phyloP scores from a whole-genome alignment of 2,797 vertebrate genomes.

The Muscicapa striata region DNA sequence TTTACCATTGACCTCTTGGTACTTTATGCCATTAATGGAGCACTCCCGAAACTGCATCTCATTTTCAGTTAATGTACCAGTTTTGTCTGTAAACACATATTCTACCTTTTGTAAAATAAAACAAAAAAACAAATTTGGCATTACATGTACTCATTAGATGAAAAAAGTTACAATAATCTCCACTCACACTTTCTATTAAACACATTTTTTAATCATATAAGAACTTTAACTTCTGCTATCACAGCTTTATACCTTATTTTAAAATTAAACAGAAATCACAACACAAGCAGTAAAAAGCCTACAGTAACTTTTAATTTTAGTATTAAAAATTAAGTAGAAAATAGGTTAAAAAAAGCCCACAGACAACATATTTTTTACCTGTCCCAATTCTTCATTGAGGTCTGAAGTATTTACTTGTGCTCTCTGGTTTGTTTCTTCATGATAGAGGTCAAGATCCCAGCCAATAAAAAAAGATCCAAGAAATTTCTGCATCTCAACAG shows the following conservation, averaged over 20 bases:
- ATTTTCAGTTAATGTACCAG: conserved; percentile 96
- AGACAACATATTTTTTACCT: conserved; percentile 73
- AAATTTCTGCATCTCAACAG: conserved; percentile 99
- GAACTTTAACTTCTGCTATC: neutral
- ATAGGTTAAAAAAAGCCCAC: neutral
- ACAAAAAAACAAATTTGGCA: neutral
- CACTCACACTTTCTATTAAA: neutral
- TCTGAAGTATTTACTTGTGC: conserved; percentile 99
- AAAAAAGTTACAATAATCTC: neutral
- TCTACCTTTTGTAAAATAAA: conserved; percentile 85
- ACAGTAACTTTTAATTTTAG: neutral
- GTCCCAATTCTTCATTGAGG: conserved; percentile 97
- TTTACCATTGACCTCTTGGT: conserved; percentile 92
- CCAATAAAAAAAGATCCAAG: conserved; percentile 97
- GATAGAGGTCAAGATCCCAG: conserved; percentile 98
- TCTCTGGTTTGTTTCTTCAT: conserved; percentile 93
- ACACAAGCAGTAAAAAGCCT: neutral
- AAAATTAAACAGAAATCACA: neutral
- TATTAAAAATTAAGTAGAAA: neutral
- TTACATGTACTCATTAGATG: neutral
- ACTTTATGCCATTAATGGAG: conserved; percentile 93
- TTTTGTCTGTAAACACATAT: conserved; percentile 98
- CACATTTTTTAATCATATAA: neutral
- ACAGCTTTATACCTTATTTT: neutral
- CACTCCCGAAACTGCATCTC: conserved; percentile 98